Percentiles rank a stretch among this genome's conserved stretches.
Evolutionary conservation across 2,888 invertebrate species (phyloP).

Genomic region (Cantharis lateralis): DNA sequence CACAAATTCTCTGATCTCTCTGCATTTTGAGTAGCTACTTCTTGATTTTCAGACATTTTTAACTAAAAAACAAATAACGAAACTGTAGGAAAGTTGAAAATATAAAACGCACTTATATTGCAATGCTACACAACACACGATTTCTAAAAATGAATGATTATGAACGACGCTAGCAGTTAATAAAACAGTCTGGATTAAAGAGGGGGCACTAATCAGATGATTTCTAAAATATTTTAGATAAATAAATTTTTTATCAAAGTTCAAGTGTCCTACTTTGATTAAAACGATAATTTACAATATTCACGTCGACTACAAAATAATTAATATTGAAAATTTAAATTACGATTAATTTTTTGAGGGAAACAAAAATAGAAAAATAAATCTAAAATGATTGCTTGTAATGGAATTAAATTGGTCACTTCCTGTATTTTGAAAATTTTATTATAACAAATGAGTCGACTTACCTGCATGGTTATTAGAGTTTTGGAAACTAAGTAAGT

Average conservation of each 20-base stretch:
- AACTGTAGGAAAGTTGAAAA: background rate
- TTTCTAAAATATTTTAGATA: background rate
- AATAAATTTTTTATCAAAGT: background rate
- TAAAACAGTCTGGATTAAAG: background rate
- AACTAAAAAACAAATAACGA: constrained; percentile 24
- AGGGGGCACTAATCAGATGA: background rate
- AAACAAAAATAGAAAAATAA: background rate
- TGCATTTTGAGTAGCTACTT: background rate
- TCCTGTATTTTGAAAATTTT: background rate
- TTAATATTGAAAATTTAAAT: background rate
- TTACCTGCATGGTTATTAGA: background rate
- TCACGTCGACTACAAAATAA: background rate
- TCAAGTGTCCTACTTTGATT: background rate
- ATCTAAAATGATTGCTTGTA: background rate
- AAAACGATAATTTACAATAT: background rate
- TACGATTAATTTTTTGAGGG: background rate
- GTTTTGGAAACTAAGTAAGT: background rate
- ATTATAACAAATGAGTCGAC: background rate
- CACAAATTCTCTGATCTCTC: background rate
- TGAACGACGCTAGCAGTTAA: background rate
- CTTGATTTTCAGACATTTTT: constrained; percentile 34
- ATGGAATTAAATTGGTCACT: background rate
- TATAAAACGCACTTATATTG: background rate
- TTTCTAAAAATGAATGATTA: background rate
- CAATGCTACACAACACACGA: background rate